Conservation (phyloP, 64 coral and sea anemone genomes). For the Catalaphyllia jardinei region DNA sequence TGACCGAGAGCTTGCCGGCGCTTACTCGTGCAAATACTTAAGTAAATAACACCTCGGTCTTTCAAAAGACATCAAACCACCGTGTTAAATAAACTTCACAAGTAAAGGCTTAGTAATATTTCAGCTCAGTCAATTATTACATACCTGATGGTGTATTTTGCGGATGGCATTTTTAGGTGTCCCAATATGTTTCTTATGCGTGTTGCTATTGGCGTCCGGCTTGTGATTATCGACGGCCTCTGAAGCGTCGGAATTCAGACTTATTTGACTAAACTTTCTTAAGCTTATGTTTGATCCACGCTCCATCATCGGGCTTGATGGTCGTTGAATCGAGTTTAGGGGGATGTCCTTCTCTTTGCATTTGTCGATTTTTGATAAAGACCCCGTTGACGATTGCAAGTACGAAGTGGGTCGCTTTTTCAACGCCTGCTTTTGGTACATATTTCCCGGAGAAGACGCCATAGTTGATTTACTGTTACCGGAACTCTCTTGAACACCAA, state of each 20-base stretch:
- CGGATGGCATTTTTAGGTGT: not conserved
- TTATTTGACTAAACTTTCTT: constrained; percentile 35
- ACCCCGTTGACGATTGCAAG: constrained; percentile 1
- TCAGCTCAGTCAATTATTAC: not conserved
- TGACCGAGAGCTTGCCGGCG: not conserved
- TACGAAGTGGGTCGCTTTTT: constrained; percentile 1
- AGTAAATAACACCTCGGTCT: not conserved
- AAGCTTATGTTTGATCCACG: constrained; percentile 4
- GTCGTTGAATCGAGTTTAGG: not conserved
- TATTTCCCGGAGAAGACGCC: constrained; percentile 21
- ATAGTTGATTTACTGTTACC: not conserved
- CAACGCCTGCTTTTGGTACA: constrained; percentile 10
- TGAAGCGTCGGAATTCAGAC: constrained; percentile 1
- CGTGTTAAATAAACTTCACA: not conserved
- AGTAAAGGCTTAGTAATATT: not conserved
- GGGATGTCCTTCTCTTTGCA: constrained; percentile 16
- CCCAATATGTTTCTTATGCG: not conserved
- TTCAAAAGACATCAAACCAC: not conserved
- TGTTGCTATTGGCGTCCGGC: not conserved
- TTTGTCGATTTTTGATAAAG: not conserved
- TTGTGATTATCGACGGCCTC: not conserved
- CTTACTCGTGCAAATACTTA: not conserved
- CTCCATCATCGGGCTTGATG: not conserved
- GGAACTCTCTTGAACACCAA: not conserved
- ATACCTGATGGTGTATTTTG: constrained; percentile 2